Conservation (phyloP, 1,140 invertebrate species). For the Sesamia nonagrioides region DNA sequence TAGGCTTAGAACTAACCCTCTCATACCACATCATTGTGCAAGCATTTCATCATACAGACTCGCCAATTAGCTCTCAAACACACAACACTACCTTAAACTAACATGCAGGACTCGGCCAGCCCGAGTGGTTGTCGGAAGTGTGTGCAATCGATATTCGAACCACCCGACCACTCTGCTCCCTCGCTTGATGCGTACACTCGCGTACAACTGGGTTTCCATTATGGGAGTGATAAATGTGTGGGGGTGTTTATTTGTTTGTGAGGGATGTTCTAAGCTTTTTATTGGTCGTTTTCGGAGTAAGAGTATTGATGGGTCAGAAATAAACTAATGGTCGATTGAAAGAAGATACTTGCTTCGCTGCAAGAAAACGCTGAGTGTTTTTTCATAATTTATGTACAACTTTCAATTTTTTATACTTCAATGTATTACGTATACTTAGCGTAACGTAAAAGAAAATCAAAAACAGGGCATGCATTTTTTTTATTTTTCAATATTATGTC, state of each 20-base stretch:
- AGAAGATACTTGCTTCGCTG: too few relatives aligned
- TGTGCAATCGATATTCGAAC: conserved; percentile 63
- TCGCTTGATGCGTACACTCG: conserved; percentile 42
- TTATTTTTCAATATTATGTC: too few relatives aligned
- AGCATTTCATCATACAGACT: background rate
- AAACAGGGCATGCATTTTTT: too few relatives aligned
- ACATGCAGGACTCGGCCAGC: conserved; percentile 11
- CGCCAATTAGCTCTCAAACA: background rate
- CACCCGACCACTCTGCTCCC: conserved; percentile 23
- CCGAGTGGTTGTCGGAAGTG: conserved; percentile 55
- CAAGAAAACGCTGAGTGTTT: too few relatives aligned
- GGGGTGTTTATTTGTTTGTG: background rate
- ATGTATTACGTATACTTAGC: too few relatives aligned
- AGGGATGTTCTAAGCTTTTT: too few relatives aligned
- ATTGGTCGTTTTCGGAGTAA: too few relatives aligned
- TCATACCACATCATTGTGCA: background rate
- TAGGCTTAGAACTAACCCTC: background rate
- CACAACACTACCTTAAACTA: conserved; percentile 9
- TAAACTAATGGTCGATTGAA: too few relatives aligned
- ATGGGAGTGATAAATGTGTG: background rate
- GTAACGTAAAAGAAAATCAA: too few relatives aligned
- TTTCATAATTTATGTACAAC: too few relatives aligned
- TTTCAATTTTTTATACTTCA: too few relatives aligned
- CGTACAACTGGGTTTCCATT: conserved; percentile 11
- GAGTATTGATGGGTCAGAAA: too few relatives aligned